Conservation (phyloP, 2,797 vertebrate genomes). For the Yasuhikotakia modesta region DNA sequence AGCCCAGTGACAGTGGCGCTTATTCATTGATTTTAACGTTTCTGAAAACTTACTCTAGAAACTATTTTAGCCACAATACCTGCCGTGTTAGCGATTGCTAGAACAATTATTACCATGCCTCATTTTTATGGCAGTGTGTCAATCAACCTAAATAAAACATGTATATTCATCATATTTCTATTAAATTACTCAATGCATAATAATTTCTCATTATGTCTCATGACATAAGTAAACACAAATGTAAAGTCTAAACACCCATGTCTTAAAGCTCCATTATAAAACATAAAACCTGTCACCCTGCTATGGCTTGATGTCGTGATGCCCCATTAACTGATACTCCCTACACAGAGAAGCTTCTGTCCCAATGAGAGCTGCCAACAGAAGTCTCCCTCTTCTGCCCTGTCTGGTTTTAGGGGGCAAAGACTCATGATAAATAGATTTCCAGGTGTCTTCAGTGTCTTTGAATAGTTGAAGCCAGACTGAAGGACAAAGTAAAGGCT, state of each 20-base stretch:
- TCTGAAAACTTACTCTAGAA: not conserved
- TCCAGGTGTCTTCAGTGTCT: slow-evolving; percentile 50
- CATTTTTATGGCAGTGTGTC: too few relatives aligned
- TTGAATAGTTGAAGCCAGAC: slow-evolving; percentile 45
- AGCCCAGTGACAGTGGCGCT: too few relatives aligned
- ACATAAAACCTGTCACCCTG: slow-evolving; percentile 1
- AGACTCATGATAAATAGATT: slow-evolving; percentile 47
- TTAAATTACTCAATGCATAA: not conserved
- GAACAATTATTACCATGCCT: not conserved
- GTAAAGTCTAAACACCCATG: not conserved
- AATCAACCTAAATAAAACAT: too few relatives aligned
- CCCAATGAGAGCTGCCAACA: slow-evolving; percentile 31
- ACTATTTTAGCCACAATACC: not conserved
- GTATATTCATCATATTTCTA: too few relatives aligned
- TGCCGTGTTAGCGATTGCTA: not conserved
- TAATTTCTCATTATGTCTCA: not conserved
- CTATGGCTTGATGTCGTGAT: not conserved
- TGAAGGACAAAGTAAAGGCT: slow-evolving; percentile 55
- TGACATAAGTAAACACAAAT: not conserved
- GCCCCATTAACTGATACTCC: not conserved
- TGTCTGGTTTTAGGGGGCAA: slow-evolving; percentile 43
- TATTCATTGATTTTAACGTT: not conserved
- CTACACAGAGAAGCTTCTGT: not conserved
- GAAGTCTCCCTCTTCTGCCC: slow-evolving; percentile 40
- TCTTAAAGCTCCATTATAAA: not conserved